Evolutionary conservation across 2,113 vertebrate genomes (phyloP).

Genomic region (human): DNA sequence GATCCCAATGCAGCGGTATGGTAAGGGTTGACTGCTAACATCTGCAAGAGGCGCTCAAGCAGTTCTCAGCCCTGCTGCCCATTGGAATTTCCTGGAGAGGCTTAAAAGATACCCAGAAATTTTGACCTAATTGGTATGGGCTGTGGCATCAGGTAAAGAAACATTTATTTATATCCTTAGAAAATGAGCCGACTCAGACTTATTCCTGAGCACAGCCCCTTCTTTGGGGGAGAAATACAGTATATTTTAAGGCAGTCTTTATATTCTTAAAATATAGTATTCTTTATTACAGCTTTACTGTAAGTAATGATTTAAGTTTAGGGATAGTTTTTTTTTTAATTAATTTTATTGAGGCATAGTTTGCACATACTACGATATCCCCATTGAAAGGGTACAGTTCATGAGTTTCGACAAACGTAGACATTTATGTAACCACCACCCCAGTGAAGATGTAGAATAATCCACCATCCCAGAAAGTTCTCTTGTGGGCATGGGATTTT

Average conservation of each 20-base stretch:
- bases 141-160: neutral
- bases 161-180: neutral
- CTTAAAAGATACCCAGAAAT: neutral
- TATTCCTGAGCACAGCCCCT: neutral
- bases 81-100: neutral
- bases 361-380: neutral
- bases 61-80: neutral
- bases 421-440: neutral
- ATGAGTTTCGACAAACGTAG: neutral
- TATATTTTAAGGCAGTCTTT: neutral
- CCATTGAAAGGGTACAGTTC: neutral
- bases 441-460: neutral
- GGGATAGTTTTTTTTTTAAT: neutral
- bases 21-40: neutral
- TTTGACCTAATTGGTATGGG: neutral
- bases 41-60: neutral
- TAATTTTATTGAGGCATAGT: neutral
- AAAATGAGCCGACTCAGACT: neutral
- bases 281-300: neutral
- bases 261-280: neutral
- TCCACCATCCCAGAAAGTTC: neutral
- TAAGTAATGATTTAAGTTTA: neutral
- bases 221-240: neutral
- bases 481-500: neutral
- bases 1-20: fast-evolving